Evolutionary conservation across 2,888 invertebrate genomes (phyloP).

Genomic region (Holacanthella duospinosa): DNA sequence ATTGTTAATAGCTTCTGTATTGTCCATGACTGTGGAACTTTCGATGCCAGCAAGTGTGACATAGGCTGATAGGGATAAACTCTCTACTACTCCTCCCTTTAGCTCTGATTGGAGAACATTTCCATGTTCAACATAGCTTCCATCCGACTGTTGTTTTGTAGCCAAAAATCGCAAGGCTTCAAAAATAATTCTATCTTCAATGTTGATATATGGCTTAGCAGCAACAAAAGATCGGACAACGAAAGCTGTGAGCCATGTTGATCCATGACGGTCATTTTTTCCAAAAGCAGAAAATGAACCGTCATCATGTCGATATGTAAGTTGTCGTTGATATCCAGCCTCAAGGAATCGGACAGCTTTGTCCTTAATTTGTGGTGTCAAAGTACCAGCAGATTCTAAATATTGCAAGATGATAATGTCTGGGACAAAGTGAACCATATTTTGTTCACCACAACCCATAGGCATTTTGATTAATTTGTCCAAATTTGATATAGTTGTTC

Average conservation of each 20-base stretch:
- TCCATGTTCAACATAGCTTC: constrained; percentile 63
- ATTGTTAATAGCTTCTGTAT: constrained; percentile 9
- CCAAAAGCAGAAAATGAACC: constrained; percentile 86
- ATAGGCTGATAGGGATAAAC: constrained; percentile 18
- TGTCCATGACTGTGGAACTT: neutral
- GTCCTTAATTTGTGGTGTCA: neutral
- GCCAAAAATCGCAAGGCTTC: constrained; percentile 66
- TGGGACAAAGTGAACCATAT: constrained; percentile 19
- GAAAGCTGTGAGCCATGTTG: constrained; percentile 82
- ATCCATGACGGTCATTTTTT: constrained; percentile 53
- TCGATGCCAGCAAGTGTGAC: constrained; percentile 14
- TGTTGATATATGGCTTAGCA: constrained; percentile 57
- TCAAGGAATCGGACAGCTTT: constrained; percentile 50
- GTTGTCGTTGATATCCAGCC: constrained; percentile 77
- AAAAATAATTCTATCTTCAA: constrained; percentile 55
- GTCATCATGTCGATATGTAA: constrained; percentile 72
- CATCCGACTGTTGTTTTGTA: constrained; percentile 57
- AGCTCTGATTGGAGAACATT: constrained; percentile 58
- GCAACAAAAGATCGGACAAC: constrained; percentile 65
- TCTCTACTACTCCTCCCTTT: constrained; percentile 51
- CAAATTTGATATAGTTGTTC: constrained; percentile 14
- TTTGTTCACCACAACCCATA: constrained; percentile 22
- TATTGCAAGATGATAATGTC: constrained; percentile 21
- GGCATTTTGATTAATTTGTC: constrained; percentile 39
- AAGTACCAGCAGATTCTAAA: constrained; percentile 7